Evolutionary conservation across 1,140 invertebrate genomes (phyloP).

Genomic region (Tetramorium simillimum): DNA sequence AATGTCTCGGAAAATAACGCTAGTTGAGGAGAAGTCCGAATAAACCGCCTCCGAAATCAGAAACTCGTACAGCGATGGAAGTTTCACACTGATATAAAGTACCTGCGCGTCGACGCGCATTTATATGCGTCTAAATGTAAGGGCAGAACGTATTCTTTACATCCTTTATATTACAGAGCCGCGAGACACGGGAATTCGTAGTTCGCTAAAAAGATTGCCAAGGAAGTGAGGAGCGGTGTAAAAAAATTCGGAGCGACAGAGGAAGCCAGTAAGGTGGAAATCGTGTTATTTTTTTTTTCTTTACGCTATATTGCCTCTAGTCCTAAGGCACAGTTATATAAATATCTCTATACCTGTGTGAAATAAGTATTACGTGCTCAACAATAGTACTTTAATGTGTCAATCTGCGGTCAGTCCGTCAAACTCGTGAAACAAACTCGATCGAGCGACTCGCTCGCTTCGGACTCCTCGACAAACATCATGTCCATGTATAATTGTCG

Average conservation of each 20-base stretch:
- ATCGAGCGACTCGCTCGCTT: not conserved
- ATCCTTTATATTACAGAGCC: constrained; percentile 27
- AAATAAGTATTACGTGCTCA: constrained; percentile 62
- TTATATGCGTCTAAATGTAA: constrained; percentile 19
- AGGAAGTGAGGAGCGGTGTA: not conserved
- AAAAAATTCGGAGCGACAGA: constrained; percentile 31
- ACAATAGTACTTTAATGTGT: constrained; percentile 51
- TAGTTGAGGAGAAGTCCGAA: constrained; percentile 12
- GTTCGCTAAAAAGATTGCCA: constrained; percentile 16
- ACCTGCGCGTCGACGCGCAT: not conserved
- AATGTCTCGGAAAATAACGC: constrained; percentile 27
- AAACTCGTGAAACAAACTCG: not conserved
- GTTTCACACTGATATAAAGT: constrained; percentile 48
- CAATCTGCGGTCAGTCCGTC: constrained; percentile 27
- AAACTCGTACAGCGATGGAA: constrained; percentile 57
- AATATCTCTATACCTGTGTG: constrained; percentile 56
- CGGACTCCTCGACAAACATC: constrained; percentile 10
- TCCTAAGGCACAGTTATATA: constrained; percentile 68
- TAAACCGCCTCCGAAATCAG: constrained; percentile 16
- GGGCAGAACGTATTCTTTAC: not conserved
- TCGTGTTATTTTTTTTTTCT: not conserved
- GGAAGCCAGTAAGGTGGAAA: constrained; percentile 45
- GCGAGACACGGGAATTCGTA: constrained; percentile 1
- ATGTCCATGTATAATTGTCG: constrained; percentile 48
- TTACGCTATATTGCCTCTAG: constrained; percentile 58